phyloP scores from a whole-genome alignment of 2,797 vertebrate genomes.

The Brachyrhaphis roseni region DNA sequence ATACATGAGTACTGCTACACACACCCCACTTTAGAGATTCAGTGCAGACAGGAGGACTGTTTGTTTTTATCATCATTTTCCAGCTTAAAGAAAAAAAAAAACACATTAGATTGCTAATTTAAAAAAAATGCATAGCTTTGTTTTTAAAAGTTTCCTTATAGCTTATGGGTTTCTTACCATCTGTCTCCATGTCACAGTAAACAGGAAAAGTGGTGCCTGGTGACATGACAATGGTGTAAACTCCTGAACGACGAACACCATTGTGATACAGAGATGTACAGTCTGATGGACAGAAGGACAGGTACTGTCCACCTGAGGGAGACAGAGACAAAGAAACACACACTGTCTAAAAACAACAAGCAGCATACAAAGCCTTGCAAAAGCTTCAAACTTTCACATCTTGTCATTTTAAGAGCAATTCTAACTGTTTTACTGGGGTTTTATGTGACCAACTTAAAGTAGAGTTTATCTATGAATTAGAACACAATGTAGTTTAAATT shows the following conservation, averaged over 20 bases:
- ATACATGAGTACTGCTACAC: neutral
- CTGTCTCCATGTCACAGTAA: conserved; percentile 87
- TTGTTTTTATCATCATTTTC: neutral
- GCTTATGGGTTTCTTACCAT: conserved; percentile 68
- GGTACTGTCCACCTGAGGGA: conserved; percentile 68
- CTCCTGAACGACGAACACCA: conserved; percentile 77
- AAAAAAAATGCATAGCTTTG: neutral
- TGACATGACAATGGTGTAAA: conserved; percentile 82
- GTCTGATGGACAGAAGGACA: conserved; percentile 82
- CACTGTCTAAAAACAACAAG: neutral
- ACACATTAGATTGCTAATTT: neutral
- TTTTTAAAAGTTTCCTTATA: neutral
- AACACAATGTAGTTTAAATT: neutral
- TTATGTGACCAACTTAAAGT: neutral
- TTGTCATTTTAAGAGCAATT: neutral
- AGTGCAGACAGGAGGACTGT: neutral
- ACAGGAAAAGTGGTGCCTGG: conserved; percentile 75
- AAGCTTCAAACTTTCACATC: neutral
- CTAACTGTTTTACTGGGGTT: neutral
- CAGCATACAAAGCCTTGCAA: neutral
- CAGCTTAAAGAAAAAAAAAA: neutral
- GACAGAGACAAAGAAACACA: conserved; percentile 1
- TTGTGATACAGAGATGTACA: conserved; percentile 84
- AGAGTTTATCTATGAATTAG: neutral
- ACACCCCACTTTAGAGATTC: too few species aligned